These are phyloP conservation scores for Epirrita christyi DNA, from an alignment of 2,888 invertebrate genomes.

Conservation along the genomic window DNA sequence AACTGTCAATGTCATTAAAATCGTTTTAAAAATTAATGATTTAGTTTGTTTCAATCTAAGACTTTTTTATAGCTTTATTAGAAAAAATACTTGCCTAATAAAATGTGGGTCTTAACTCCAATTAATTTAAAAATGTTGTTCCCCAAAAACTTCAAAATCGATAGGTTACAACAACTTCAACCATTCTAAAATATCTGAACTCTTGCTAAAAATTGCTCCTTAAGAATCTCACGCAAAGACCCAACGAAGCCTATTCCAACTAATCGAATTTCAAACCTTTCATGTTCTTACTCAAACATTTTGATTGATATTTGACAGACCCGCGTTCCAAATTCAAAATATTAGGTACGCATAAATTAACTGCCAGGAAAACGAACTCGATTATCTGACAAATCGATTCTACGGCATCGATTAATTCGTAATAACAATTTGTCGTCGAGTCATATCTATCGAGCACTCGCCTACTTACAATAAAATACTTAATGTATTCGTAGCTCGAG, in stretches of 20 bases:
- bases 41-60: too few relatives aligned
- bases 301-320: constrained; percentile 32
- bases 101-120: too few relatives aligned
- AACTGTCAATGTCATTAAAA: constrained; percentile 1
- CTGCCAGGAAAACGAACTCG: constrained; percentile 24
- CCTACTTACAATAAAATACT: constrained; percentile 72
- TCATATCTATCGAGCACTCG: constrained; percentile 70
- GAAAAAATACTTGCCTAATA: too few relatives aligned
- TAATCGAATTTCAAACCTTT: constrained; percentile 19
- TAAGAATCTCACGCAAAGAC: too few relatives aligned
- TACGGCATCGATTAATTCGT: constrained; percentile 73
- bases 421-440: constrained; percentile 81
- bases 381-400: constrained; percentile 32
- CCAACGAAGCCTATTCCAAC: background rate
- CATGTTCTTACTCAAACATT: constrained; percentile 21
- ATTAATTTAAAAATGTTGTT: too few relatives aligned
- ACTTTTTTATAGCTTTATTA: too few relatives aligned
- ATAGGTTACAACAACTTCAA: too few relatives aligned
- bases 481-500: constrained; percentile 73
- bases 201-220: too few relatives aligned
- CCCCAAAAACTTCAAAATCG: too few relatives aligned
- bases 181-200: too few relatives aligned
- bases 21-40: background rate
- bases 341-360: constrained; percentile 28
- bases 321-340: constrained; percentile 27